Evolutionary conservation across 2,888 invertebrate species (phyloP), one percentile per base, ranked within the genome.

Genomic region (Philhelius pedissequus): DNA sequence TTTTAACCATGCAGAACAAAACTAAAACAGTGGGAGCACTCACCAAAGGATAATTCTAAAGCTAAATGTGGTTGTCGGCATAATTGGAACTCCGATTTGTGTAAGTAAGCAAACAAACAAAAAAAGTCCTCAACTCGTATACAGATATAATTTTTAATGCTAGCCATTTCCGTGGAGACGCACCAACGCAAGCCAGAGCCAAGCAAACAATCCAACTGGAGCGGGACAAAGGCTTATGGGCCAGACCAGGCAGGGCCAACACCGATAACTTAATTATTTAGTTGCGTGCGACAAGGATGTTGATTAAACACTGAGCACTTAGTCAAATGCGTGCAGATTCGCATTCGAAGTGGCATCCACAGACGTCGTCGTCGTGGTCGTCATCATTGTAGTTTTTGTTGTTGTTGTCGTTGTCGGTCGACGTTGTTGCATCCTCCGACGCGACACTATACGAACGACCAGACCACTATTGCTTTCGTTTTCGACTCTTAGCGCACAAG

Each of bases 261-360:
- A 86, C 66, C 80, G 86, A 87, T 87, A 87, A 87, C 87, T 87
- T 87, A 87, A 87, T 87, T 87, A 87, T 87, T 86, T 86, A 80
- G 84, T 87, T 87, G 87, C 87, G 87, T 87, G 87, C 81, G 87
- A 87, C 87, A 87, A 82, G 79, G 87, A 87, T 87, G 87, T 87
- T 87, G 87, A 87, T 87, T 87, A 87, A 87, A 87, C 87, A 87
- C 86, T 87, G 87, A 87, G 87, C 87, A 87, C 87, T 87, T 87
- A 87, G 87, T 87, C 86, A 87, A 87, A 87, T 87, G 87, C 87
- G 87, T 87, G 87, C 87, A 87, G 86, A 87, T 86, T 77, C 73
- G 75, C 71, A 81, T 82, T 75, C 68, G 66, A 75, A 79, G 77
- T 76, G 86, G 80, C 84, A 75, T 54, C 54, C 62, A 60, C 70